Evolutionary conservation across 2,113 vertebrate species (phyloP).

Genomic region (Lophius piscatorius): DNA sequence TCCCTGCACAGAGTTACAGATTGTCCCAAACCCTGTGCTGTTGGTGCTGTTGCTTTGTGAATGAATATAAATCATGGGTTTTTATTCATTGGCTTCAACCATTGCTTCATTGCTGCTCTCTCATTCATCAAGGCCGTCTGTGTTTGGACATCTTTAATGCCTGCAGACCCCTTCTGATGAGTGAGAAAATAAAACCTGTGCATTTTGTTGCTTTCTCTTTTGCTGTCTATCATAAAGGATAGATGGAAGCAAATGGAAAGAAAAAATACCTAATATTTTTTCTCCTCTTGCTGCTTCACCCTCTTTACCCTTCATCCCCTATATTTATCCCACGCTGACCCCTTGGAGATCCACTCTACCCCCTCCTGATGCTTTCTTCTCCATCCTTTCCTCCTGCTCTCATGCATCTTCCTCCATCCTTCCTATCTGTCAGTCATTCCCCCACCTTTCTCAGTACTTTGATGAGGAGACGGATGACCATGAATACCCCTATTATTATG

Average conservation of each 20-base stretch:
- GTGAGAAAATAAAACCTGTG: conserved; percentile 41
- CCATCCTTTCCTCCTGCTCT: conserved; percentile 22
- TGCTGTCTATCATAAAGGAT: conserved; percentile 22
- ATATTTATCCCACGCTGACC: conserved; percentile 3
- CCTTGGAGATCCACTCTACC: background rate
- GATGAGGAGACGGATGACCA: conserved; percentile 82
- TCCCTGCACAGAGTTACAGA: conserved; percentile 9
- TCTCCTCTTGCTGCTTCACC: conserved; percentile 2
- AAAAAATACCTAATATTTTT: conserved; percentile 11
- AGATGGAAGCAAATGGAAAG: too few relatives aligned
- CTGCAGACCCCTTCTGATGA: conserved; percentile 51
- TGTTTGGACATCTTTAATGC: background rate
- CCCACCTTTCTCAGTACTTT: conserved; percentile 74
- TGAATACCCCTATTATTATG: conserved; percentile 80
- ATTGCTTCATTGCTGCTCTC: conserved; percentile 11
- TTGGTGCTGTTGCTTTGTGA: conserved; percentile 59
- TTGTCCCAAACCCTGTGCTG: conserved; percentile 40
- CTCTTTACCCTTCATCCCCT: conserved; percentile 2
- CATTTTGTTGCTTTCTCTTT: conserved; percentile 22
- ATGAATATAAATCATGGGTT: conserved; percentile 70
- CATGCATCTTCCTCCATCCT: conserved; percentile 4
- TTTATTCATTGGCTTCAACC: conserved; percentile 60
- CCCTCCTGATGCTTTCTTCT: conserved; percentile 41
- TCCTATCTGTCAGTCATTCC: conserved; percentile 37
- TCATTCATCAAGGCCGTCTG: conserved; percentile 47